phyloP scores from a whole-genome alignment of 2,888 invertebrate species.

The Pollenia labialis region DNA sequence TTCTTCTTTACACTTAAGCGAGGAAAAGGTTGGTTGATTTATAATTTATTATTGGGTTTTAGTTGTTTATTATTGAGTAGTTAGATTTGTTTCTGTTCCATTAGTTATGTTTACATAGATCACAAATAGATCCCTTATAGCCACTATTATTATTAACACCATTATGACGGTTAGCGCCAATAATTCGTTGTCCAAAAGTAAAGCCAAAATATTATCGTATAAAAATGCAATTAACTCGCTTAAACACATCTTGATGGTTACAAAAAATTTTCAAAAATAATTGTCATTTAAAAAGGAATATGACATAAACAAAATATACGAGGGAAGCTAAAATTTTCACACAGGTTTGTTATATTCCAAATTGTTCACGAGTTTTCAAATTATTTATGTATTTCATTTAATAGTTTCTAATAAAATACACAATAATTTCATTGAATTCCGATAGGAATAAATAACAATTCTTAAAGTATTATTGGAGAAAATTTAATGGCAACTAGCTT shows the following conservation, averaged over 20 bases:
- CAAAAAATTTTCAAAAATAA: conserved; percentile 42
- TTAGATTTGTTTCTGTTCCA: not conserved
- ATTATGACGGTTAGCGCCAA: not conserved
- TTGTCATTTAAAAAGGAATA: not conserved
- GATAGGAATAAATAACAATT: too few species aligned
- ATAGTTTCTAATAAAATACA: too few species aligned
- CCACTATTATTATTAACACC: not conserved
- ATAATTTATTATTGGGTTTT: not conserved
- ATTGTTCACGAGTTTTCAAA: too few species aligned
- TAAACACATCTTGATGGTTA: conserved; percentile 35
- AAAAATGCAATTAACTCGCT: not conserved
- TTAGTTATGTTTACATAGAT: conserved; percentile 1
- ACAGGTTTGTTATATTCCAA: not conserved
- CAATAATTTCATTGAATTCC: too few species aligned
- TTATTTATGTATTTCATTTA: too few species aligned
- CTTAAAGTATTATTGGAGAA: too few species aligned
- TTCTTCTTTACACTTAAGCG: conserved; percentile 76
- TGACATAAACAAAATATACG: not conserved
- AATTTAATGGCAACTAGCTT: too few species aligned
- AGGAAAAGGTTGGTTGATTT: conserved; percentile 78
- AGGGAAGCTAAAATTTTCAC: not conserved
- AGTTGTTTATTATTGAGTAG: not conserved
- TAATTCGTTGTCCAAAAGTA: conserved; percentile 33
- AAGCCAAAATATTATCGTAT: conserved; percentile 18
- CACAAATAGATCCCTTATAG: conserved; percentile 22